A percentile compares a stretch with the other conserved stretches of the same genome.
Conservation (phyloP, 2,888 invertebrate genomes). For the Agrilus mali region DNA sequence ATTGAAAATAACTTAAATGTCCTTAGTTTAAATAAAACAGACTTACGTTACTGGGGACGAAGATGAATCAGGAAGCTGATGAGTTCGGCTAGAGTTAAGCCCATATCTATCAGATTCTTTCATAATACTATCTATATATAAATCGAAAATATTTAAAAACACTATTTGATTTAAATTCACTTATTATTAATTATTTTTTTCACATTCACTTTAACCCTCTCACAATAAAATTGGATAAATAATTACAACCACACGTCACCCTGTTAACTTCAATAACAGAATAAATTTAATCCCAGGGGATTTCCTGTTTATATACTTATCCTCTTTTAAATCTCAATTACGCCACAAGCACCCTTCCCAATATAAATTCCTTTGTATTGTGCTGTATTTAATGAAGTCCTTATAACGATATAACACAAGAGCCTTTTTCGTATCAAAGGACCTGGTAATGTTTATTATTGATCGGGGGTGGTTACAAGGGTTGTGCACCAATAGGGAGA, state of each 20-base stretch:
- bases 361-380: too few species aligned
- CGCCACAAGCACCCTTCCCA: not conserved
- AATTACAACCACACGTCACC: too few species aligned
- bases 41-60: conserved; percentile 55
- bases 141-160: not conserved
- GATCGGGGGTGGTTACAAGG: too few species aligned
- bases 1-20: too few species aligned
- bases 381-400: not conserved
- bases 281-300: conserved; percentile 14
- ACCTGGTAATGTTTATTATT: not conserved
- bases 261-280: too few species aligned
- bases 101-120: too few species aligned
- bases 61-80: conserved; percentile 53
- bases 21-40: conserved; percentile 7
- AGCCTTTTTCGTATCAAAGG: not conserved
- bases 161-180: not conserved
- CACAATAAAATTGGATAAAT: too few species aligned
- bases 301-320: conserved; percentile 18
- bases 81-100: conserved; percentile 28
- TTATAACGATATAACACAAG: not conserved
- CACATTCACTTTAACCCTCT: conserved; percentile 2
- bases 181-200: not conserved
- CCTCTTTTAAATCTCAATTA: not conserved
- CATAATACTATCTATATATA: too few species aligned
- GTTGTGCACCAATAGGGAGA: conserved; percentile 12